A percentile compares a stretch with the other conserved stretches of the same genome.
Conservation (phyloP, 1,140 invertebrate genomes). For the Oedothorax gibbosus region DNA sequence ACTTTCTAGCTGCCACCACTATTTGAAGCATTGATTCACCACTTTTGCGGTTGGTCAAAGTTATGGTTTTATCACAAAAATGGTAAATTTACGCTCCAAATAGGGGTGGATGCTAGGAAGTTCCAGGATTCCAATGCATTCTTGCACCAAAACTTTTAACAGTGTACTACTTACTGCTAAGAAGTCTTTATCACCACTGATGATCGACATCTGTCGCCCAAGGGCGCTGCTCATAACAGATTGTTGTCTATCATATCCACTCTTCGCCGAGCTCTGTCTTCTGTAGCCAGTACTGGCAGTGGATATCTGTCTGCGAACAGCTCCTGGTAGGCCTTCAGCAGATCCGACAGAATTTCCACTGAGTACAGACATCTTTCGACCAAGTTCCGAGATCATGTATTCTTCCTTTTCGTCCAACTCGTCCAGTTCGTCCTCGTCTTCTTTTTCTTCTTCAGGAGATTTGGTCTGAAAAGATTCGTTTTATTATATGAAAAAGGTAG, state of each 20-base stretch:
- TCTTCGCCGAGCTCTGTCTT: neutral
- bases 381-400: constrained; percentile 2
- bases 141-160: too few relatives aligned
- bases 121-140: too few relatives aligned
- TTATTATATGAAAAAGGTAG: too few relatives aligned
- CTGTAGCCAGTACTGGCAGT: neutral
- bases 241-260: constrained; percentile 4
- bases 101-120: too few relatives aligned
- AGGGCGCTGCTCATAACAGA: constrained; percentile 1
- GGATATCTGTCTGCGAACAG: constrained; percentile 1
- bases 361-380: neutral
- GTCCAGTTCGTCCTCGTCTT: constrained; percentile 56
- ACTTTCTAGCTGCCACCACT: too few relatives aligned
- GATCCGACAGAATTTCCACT: constrained; percentile 17
- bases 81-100: too few relatives aligned
- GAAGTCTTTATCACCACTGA: neutral
- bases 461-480: neutral
- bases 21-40: too few relatives aligned
- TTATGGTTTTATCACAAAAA: too few relatives aligned
- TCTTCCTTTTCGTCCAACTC: constrained; percentile 8
- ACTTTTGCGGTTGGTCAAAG: too few relatives aligned
- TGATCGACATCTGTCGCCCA: constrained; percentile 5
- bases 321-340: neutral
- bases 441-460: neutral
- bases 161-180: neutral